phyloP scores from a whole-genome alignment of 2,888 invertebrate species.

The Plemyria rubiginata region DNA sequence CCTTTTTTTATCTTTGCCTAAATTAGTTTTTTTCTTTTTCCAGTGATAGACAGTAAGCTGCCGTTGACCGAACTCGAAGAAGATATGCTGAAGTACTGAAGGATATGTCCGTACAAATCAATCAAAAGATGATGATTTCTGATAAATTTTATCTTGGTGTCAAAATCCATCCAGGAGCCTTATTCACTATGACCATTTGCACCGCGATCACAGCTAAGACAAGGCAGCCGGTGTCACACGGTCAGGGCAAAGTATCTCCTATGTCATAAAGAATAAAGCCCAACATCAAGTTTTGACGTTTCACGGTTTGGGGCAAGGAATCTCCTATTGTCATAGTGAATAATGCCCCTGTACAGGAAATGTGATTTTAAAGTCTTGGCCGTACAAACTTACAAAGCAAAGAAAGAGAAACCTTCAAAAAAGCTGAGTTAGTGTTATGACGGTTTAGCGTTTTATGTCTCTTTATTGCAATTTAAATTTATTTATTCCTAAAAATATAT shows the following conservation, averaged over 20 bases:
- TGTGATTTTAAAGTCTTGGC: neutral
- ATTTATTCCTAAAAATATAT: too few relatives aligned
- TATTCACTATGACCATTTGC: too few relatives aligned
- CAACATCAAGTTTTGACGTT: too few relatives aligned
- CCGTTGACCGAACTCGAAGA: constrained; percentile 76
- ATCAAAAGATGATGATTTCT: neutral
- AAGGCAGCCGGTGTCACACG: too few relatives aligned
- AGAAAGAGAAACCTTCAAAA: neutral
- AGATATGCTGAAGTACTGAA: constrained; percentile 75
- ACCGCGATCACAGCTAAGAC: too few relatives aligned
- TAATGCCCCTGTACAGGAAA: neutral
- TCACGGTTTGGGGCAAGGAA: too few relatives aligned
- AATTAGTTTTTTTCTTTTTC: constrained; percentile 39
- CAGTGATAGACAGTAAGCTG: constrained; percentile 82
- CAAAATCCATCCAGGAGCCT: neutral
- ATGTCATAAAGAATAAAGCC: too few relatives aligned
- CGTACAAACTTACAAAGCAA: neutral
- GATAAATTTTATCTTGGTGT: neutral
- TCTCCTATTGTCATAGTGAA: too few relatives aligned
- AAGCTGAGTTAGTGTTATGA: too few relatives aligned
- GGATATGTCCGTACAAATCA: constrained; percentile 12
- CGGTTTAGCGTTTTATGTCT: neutral
- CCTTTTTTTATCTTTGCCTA: neutral
- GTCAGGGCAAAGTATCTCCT: too few relatives aligned
- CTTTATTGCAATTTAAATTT: too few relatives aligned